Evolutionary conservation across 2,113 vertebrate species (phyloP).

Genomic region (Oncorhynchus keta): DNA sequence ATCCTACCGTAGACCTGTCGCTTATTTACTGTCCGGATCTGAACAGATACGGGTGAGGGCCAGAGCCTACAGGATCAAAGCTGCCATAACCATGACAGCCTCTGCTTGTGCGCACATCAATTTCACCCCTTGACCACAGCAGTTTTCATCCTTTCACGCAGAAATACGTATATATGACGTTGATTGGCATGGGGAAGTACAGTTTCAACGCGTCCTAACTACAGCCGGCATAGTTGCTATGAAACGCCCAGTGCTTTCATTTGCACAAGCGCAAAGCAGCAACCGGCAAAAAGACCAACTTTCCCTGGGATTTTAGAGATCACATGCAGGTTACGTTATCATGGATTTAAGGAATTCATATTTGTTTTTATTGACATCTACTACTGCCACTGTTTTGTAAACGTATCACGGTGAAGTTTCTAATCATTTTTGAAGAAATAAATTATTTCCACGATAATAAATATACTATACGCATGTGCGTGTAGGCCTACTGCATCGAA

Average conservation of each 20-base stretch:
- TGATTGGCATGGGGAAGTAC: not conserved
- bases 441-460: not conserved
- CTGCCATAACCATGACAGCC: not conserved
- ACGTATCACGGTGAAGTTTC: too few species aligned
- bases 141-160: not conserved
- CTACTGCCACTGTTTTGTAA: too few species aligned
- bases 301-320: too few species aligned
- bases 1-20: too few species aligned
- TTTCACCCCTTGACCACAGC: not conserved
- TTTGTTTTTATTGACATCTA: too few species aligned
- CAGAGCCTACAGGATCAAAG: not conserved
- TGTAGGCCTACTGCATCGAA: slow-evolving; percentile 17
- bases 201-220: not conserved
- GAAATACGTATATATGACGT: not conserved
- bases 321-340: too few species aligned
- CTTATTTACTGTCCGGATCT: not conserved
- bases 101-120: not conserved
- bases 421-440: too few species aligned
- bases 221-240: not conserved
- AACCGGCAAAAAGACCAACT: too few species aligned
- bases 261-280: not conserved
- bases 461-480: not conserved
- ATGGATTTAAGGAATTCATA: too few species aligned
- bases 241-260: not conserved
- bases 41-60: not conserved